Base-by-base conservation (phyloP, 1,140 invertebrate genomes). In the Cyrtorhinus lividipennis region DNA sequence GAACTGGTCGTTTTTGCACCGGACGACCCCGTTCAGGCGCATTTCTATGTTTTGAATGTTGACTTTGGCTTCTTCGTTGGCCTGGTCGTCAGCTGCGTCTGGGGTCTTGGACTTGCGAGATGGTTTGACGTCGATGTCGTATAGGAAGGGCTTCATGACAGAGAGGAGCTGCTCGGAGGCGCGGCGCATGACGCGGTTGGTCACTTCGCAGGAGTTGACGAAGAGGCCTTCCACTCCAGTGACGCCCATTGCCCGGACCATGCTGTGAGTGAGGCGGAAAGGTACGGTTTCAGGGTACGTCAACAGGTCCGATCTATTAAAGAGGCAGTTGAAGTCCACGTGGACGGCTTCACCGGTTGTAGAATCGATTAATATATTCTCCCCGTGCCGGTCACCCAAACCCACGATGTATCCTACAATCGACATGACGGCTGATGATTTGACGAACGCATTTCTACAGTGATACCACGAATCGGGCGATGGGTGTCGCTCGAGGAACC, bases 311-410 rank as follows among this genome's bases (percentile, higher is more conserved):
- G 90, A 10, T 88, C 81, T 70, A 66, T 99, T 98, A 72, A 99
- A 99, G 12, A 99, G 75, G 71, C 94, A 95, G 73, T 96, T 98
- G 71, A 98, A 98, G 75, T 99, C 97, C 0, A 99, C 95, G 73
- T 99, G 97, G 1, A 99, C 87, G 2, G 86, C 83, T 71, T 98
- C 92, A 0, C 95, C 96, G 69, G 82, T 88, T 18, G 81, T 88
- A 0, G 88, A 85, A 76, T 98, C 94, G 66, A 98, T 81, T 1
- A 96, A 77, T 67, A 99, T 95, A 74, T 99, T 99, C 78, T 99
- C 96, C 1, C 92, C 90, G 74, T 99, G 97, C 23, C 97, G 81
- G 77, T 99, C 97, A 3, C 97, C 97, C 1, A 99, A 79, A 5
- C 96, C 70, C 22, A 99, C 77, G 63, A 99, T 90, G 70, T 97